A percentile compares a stretch with the other conserved stretches of the same genome.
Conservation (phyloP, 2,113 vertebrate genomes). For the Xenus cinereus region DNA sequence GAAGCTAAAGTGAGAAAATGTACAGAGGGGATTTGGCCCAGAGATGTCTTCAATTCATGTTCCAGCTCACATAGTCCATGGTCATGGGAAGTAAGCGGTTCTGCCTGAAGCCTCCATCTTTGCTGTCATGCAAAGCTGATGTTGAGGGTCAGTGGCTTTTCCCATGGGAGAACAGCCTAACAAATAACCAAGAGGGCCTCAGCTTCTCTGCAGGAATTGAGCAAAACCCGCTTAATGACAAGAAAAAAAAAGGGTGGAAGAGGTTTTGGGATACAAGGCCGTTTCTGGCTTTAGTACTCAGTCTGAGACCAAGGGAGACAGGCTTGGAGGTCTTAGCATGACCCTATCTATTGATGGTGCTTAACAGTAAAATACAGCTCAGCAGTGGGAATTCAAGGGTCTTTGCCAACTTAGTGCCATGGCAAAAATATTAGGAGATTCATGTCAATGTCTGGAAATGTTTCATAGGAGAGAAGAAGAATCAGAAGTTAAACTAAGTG, state of each 20-base stretch:
- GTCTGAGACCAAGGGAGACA: background rate
- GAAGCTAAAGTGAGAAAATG: background rate
- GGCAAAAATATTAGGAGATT: background rate
- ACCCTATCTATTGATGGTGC: too few species aligned
- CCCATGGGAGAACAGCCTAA: background rate
- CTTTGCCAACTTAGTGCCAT: background rate
- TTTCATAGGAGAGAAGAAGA: background rate
- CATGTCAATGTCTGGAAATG: background rate
- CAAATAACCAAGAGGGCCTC: background rate
- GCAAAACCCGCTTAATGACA: background rate
- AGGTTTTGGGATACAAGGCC: background rate
- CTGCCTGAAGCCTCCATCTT: background rate
- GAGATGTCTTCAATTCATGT: background rate
- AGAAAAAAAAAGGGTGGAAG: background rate
- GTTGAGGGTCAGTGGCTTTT: background rate
- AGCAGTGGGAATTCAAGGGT: background rate
- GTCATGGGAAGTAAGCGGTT: rapidly evolving
- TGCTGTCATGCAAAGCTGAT: background rate
- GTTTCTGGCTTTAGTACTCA: background rate
- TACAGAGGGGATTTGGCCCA: background rate
- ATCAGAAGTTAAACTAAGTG: background rate
- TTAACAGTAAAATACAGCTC: background rate
- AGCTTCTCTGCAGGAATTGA: background rate
- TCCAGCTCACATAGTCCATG: background rate
- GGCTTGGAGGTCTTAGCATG: background rate